These are phyloP conservation scores for Spizaetus ornatus DNA, from an alignment of 2,113 vertebrate genomes.

Conservation along the genomic window DNA sequence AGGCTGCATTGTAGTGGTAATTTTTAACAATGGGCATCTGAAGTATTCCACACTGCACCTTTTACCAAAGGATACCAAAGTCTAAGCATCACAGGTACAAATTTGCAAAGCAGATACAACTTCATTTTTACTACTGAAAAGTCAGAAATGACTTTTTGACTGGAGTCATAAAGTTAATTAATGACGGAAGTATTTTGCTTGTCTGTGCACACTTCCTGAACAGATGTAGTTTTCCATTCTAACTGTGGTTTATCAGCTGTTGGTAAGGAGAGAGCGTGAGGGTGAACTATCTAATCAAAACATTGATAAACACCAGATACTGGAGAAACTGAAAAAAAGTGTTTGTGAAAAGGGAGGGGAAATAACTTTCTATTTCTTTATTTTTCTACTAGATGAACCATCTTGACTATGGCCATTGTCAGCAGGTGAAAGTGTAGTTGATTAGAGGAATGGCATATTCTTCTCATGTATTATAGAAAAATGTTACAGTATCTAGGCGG, in stretches of 20 bases:
- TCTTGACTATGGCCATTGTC: background rate
- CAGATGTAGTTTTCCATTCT: slow-evolving; percentile 24
- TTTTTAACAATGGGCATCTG: background rate
- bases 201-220: background rate
- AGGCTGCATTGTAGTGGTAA: background rate
- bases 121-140: slow-evolving; percentile 45
- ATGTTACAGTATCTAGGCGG: background rate
- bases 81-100: background rate
- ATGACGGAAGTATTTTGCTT: slow-evolving; percentile 46
- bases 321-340: background rate
- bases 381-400: background rate
- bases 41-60: background rate
- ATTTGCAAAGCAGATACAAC: background rate
- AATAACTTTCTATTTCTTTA: background rate
- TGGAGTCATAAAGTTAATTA: background rate
- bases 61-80: background rate
- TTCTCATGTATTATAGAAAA: background rate
- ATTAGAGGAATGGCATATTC: background rate
- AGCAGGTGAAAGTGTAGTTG: background rate
- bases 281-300: slow-evolving; percentile 2
- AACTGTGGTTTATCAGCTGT: slow-evolving; percentile 14
- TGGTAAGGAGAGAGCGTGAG: background rate
- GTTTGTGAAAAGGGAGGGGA: slow-evolving; percentile 11
- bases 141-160: background rate
- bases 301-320: background rate